Conservation (phyloP, 1,140 invertebrate species). For the Dysdera silvatica region DNA sequence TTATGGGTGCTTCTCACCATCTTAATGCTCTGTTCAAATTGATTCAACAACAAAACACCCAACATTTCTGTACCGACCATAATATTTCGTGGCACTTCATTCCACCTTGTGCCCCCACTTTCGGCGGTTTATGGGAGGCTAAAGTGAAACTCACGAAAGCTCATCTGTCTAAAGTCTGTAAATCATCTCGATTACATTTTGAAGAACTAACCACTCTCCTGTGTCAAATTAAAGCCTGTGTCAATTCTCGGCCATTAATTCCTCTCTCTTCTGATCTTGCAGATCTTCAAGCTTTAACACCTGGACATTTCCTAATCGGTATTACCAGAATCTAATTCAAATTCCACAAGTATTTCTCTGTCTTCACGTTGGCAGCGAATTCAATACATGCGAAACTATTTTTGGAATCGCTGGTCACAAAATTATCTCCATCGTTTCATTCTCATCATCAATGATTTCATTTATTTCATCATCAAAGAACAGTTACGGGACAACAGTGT, state of each 20-base stretch:
- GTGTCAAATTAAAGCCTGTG: constrained; percentile 37
- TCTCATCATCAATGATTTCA: no score
- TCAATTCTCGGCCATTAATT: constrained; percentile 38
- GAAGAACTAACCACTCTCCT: constrained; percentile 38
- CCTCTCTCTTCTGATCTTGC: constrained; percentile 36
- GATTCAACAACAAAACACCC: background rate
- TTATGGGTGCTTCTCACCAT: background rate
- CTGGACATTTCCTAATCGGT: constrained; percentile 33
- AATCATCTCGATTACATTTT: constrained; percentile 19
- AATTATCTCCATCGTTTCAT: no score
- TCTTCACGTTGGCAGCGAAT: no score
- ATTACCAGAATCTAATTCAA: no score
- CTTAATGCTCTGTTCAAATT: background rate
- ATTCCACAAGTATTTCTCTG: no score
- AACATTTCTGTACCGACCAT: background rate
- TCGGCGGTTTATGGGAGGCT: constrained; percentile 33
- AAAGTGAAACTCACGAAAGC: constrained; percentile 30
- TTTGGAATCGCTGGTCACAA: no score
- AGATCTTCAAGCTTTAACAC: constrained; percentile 37
- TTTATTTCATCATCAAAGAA: no score
- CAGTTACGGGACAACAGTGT: no score
- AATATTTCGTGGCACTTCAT: constrained; percentile 37
- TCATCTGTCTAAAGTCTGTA: constrained; percentile 25
- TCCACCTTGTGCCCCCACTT: constrained; percentile 43
- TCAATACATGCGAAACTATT: no score